Percentiles rank a stretch among this genome's conserved stretches.
Evolutionary conservation across 64 coral and sea anemone genomes (phyloP).

Genomic region (Stylophora pistillata): DNA sequence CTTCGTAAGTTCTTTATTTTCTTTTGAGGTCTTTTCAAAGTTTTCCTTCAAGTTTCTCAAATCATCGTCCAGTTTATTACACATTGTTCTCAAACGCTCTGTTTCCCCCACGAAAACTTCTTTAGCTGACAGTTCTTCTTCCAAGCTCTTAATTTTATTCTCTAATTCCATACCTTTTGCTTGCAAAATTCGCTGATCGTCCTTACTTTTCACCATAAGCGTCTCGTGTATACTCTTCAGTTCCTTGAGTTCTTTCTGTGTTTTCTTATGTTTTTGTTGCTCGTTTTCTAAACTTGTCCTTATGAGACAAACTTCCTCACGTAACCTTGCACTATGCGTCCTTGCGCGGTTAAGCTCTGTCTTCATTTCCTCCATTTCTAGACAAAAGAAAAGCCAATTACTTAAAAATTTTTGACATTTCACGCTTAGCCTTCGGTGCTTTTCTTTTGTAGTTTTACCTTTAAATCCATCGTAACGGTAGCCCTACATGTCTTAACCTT

Average conservation of each 20-base stretch:
- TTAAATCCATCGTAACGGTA: no score
- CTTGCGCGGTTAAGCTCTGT: conserved; percentile 41
- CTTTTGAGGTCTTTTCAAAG: background rate
- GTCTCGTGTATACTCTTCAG: conserved; percentile 43
- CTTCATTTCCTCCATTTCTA: conserved; percentile 58
- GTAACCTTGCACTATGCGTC: conserved; percentile 44
- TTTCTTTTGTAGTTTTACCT: background rate
- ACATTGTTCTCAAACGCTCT: background rate
- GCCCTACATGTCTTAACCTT: no score
- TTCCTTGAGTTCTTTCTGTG: conserved; percentile 46
- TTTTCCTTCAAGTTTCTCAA: background rate
- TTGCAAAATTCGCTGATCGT: background rate
- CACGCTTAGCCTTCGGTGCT: background rate
- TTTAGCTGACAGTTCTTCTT: conserved; percentile 13
- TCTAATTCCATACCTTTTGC: background rate
- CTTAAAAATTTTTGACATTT: background rate
- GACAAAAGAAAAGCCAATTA: background rate
- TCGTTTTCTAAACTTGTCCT: conserved; percentile 16
- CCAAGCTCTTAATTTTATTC: background rate
- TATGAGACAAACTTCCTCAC: conserved; percentile 20
- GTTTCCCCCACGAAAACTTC: background rate
- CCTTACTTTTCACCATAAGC: background rate
- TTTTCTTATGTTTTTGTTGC: conserved; percentile 34
- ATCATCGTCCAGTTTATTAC: conserved; percentile 19
- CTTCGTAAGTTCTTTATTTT: background rate